Conservation (phyloP, 1,140 invertebrate species). For the Drosophila teissieri region DNA sequence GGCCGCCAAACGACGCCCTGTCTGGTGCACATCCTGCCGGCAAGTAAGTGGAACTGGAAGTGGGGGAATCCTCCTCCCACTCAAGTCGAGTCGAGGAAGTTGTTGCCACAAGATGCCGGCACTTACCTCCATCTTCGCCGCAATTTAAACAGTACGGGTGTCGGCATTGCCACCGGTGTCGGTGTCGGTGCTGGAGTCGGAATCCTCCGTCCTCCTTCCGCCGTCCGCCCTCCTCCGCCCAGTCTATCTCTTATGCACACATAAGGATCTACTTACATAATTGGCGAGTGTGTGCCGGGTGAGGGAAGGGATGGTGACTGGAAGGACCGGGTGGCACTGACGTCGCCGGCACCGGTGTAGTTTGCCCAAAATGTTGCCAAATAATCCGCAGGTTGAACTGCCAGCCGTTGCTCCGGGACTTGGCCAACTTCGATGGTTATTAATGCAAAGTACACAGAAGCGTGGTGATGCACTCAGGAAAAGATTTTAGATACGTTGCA, state of each 20-base stretch:
- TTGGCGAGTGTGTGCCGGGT: slow-evolving; percentile 46
- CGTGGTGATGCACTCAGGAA: slow-evolving; percentile 19
- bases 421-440: slow-evolving; percentile 48
- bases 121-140: slow-evolving; percentile 62
- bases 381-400: slow-evolving; percentile 51
- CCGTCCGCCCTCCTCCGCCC: slow-evolving; percentile 14
- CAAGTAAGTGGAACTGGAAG: slow-evolving; percentile 87
- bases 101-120: slow-evolving; percentile 55
- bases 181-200: not conserved
- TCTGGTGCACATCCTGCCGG: slow-evolving; percentile 91
- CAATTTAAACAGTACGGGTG: slow-evolving; percentile 64
- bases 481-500: not conserved
- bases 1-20: slow-evolving; percentile 92
- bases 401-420: slow-evolving; percentile 19
- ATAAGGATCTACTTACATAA: slow-evolving; percentile 80
- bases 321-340: not conserved
- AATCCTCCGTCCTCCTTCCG: no score
- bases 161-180: slow-evolving; percentile 20
- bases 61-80: not conserved
- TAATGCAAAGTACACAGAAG: slow-evolving; percentile 58
- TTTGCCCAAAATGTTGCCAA: slow-evolving; percentile 53
- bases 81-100: slow-evolving; percentile 45
- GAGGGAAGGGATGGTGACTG: not conserved
- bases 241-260: slow-evolving; percentile 70
- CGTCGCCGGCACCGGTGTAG: slow-evolving; percentile 21